These are phyloP conservation scores for Rotaria macrura DNA, from an alignment of 2,888 invertebrate genomes.

Conservation along the genomic window DNA sequence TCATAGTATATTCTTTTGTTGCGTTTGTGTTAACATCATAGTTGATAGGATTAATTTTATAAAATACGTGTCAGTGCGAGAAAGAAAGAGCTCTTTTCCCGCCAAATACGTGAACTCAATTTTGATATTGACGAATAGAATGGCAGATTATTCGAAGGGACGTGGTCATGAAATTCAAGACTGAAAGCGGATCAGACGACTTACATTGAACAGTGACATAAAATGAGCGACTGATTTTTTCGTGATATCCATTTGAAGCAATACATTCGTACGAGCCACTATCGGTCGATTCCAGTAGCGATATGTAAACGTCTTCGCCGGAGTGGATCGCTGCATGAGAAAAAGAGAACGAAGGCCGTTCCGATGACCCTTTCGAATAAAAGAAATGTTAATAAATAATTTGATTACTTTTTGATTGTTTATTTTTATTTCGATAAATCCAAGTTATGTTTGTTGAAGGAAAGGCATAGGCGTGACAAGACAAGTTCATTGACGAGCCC, in stretches of 20 bases:
- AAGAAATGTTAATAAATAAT: too few relatives aligned
- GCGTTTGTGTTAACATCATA: not conserved
- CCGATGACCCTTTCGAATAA: too few relatives aligned
- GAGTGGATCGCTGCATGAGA: not conserved
- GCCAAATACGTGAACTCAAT: too few relatives aligned
- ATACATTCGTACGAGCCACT: not conserved
- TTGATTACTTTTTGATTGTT: not conserved
- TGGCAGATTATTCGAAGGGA: not conserved
- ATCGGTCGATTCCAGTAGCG: not conserved
- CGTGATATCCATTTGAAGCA: not conserved
- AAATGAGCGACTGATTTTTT: not conserved
- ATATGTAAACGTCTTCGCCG: not conserved
- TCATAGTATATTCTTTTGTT: not conserved
- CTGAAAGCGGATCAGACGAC: not conserved
- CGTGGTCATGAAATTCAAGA: not conserved
- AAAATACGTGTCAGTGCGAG: not conserved
- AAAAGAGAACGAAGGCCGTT: too few relatives aligned
- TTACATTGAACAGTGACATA: slow-evolving; percentile 11
- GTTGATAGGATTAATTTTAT: not conserved
- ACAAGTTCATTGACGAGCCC: not conserved
- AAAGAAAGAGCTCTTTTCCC: not conserved
- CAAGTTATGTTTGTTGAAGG: not conserved
- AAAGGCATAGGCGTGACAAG: not conserved
- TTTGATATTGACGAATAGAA: not conserved
- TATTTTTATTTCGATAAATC: slow-evolving; percentile 3